Base-by-base conservation (phyloP, 2,797 vertebrate genomes). In the Propithecus perrieri region DNA sequence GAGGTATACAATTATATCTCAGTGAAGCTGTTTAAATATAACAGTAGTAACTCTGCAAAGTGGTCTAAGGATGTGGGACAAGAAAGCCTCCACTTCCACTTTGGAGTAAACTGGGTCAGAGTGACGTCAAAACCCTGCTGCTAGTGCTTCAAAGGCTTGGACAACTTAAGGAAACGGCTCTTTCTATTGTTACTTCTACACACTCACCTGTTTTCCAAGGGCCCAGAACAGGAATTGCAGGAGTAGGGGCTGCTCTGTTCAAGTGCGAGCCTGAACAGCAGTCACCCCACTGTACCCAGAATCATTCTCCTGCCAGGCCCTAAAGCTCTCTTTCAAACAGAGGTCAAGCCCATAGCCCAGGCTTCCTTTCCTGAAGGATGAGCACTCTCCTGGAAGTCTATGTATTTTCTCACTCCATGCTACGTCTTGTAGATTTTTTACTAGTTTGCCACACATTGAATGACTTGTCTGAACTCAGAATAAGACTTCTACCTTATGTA, bases 401-500 rank as follows among this genome's bases (percentile, higher is more conserved):
- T 17, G 0, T 41, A 53, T 35, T 88, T 74, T 85, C 55, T 50
- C 35, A 88, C 9, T 50, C 50, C 46, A 17, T n/a, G 24, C 43
- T 41, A 50, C 1, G 50, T 8, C 38, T 80, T 15, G 1, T 55
- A 63, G 76, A 57, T 38, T 55, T 63, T 79, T 87, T 78, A 91
- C 72, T 76, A 91, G 38, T 93, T 93, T 93, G 79, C 46, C 75
- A 94, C 94, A 91, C 30, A 90, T 79, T 41, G 59, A 87, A 61
- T 85, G 57, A 75, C 79, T 94, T 89, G 8, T 89, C 89, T 94
- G 96, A 95, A 94, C 79, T 85, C 76, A 79, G 26, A 33, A 33
- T 69, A 84, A 88, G 55, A 93, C 57, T 72, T 65, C 48, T 93
- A 93, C n/a, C 65, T 35, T 69, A 26, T 24, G 57, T 61, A 89